Percentiles rank a stretch among this genome's conserved stretches.
Evolutionary conservation across 2,113 vertebrate species (phyloP).

Genomic region (Heteronetta atricapilla): DNA sequence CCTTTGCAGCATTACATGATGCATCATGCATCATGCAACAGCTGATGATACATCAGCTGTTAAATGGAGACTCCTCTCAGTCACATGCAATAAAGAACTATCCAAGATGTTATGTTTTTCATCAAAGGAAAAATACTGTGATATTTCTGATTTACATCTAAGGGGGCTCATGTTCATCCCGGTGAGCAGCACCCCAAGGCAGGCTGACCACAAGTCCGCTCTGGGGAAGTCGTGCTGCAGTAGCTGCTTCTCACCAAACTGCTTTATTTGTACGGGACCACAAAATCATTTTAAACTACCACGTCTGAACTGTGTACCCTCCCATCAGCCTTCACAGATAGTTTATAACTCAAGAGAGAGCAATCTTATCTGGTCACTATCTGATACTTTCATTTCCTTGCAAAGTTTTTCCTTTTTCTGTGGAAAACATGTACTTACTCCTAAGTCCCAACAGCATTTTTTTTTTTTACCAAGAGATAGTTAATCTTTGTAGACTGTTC

Average conservation of each 20-base stretch:
- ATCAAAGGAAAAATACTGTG: neutral
- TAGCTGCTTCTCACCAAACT: neutral
- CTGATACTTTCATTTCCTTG: neutral
- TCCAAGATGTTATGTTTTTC: neutral
- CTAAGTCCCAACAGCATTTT: neutral
- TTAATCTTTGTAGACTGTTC: neutral
- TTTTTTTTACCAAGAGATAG: neutral
- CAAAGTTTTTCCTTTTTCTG: neutral
- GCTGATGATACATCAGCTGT: too few relatives aligned
- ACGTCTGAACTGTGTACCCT: neutral
- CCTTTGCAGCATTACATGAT: neutral
- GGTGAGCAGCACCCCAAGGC: neutral
- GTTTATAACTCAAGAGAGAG: slow-evolving; percentile 1
- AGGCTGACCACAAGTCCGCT: neutral
- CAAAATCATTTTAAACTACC: slow-evolving; percentile 13
- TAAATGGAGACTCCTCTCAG: neutral
- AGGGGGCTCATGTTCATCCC: neutral
- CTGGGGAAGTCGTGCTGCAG: neutral
- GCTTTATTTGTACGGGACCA: neutral
- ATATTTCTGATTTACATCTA: slow-evolving; percentile 13
- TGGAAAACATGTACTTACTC: neutral
- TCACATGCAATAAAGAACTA: neutral
- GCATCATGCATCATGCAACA: too few relatives aligned
- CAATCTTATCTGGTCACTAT: neutral
- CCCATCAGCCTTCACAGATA: neutral